Base-by-base conservation (phyloP, 2,888 invertebrate species). In the Autographa pulchrina region DNA sequence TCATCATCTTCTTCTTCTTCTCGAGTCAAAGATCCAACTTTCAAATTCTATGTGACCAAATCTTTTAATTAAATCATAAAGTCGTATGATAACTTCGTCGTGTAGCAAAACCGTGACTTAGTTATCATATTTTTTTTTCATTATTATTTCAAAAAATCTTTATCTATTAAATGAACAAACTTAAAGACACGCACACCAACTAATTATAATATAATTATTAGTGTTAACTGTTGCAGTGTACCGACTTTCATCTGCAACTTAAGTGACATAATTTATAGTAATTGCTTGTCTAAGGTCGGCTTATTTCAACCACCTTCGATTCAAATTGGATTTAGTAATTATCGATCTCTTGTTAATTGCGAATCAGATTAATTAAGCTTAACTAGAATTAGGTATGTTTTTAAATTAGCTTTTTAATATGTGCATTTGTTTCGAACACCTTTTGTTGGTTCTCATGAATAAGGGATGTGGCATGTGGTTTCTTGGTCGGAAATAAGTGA, bases 251-350 rank as follows among this genome's bases (percentile, higher is more conserved):
- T 85, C 79, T 83, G 73, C 58, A 62, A 76, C 83, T 79, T 73
- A 80, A 85, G 77, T 66, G 82, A 83, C 83, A 87, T 85, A 83
- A 87, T 87, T 87, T 85, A 88, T 85, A 73, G 84, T 88, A 86
- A 88, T 89, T 85, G 74, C 84, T 38, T 59, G 41, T 41, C 63
- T 65, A 20, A 66, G 20, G 59, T 56, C 5, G 13, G 62, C 41
- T 76, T 70, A 65, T 11, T 60, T 41, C 52, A 61, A 54, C 31
- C 35, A 66, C 25, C 32, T 62, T 60, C 18, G 20, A 60, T 70
- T 73, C 68, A 70, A 73, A 82, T 82, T 82, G 70, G 72, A 79
- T 75, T 72, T 66, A 63, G 72, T 72, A 77, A 81, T 81, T 79
- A 77, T 70, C 60, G 7, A 18, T 64, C 48, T 66, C 54, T 59